Evolutionary conservation across 2,113 vertebrate species (phyloP).

Genomic region (Urocolius indicus): DNA sequence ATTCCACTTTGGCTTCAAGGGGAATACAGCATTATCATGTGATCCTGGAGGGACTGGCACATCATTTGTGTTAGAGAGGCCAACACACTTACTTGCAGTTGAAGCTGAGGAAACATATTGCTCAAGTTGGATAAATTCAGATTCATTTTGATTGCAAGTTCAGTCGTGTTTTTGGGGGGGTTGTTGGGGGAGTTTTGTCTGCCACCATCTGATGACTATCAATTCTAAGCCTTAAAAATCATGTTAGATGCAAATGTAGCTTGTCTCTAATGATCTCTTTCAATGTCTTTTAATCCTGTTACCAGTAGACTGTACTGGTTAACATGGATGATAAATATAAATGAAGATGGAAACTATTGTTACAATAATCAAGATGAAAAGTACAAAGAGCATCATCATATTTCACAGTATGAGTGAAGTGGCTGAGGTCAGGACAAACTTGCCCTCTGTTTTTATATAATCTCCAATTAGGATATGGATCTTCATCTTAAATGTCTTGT

Average conservation of each 20-base stretch:
- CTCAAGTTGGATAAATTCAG: background rate
- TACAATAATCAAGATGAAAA: background rate
- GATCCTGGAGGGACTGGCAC: background rate
- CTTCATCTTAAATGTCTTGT: background rate
- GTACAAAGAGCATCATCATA: background rate
- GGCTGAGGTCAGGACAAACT: background rate
- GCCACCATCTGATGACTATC: background rate
- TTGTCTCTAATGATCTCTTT: slow-evolving; percentile 11
- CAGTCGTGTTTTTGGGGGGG: background rate
- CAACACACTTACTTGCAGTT: background rate
- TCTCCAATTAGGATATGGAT: background rate
- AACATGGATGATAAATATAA: background rate
- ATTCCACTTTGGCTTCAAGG: slow-evolving; percentile 4
- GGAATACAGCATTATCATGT: background rate
- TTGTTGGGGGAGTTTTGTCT: background rate
- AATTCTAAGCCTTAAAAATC: background rate
- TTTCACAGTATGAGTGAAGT: background rate
- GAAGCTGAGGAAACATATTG: background rate
- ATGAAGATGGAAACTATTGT: background rate
- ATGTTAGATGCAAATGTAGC: background rate
- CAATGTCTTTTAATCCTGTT: slow-evolving; percentile 19
- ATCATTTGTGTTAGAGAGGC: background rate
- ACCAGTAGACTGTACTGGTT: background rate
- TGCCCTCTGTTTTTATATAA: background rate
- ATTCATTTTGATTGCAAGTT: background rate